These are phyloP conservation scores for Galaxias olidus DNA, from an alignment of 2,797 vertebrate species.

Conservation along the genomic window DNA sequence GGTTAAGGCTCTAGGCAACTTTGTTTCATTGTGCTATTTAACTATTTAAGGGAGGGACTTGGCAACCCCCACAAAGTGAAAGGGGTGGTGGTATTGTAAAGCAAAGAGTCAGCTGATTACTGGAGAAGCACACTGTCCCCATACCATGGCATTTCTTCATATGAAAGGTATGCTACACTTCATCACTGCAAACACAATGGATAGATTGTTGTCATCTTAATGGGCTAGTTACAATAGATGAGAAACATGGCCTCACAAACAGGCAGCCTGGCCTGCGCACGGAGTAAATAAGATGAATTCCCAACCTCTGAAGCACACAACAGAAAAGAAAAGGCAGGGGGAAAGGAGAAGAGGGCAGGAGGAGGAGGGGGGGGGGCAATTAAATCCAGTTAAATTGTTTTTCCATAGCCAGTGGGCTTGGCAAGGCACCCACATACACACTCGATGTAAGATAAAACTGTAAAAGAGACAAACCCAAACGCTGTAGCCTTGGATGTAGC, in stretches of 20 bases:
- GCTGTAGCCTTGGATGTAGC: conserved; percentile 47
- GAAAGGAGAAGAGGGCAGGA: conserved; percentile 28
- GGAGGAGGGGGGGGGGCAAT: conserved; percentile 59
- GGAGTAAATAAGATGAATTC: conserved; percentile 60
- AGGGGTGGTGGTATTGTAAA: no score
- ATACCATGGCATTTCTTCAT: not conserved
- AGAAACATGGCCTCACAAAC: conserved; percentile 20
- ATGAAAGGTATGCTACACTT: not conserved
- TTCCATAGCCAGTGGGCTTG: conserved; percentile 79
- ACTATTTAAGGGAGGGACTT: conserved; percentile 49
- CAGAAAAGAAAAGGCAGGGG: conserved; percentile 54
- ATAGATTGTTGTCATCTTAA: no score
- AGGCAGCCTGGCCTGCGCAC: conserved; percentile 30
- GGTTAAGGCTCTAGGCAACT: conserved; percentile 65
- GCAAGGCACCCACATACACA: conserved; percentile 58
- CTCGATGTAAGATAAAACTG: conserved; percentile 70
- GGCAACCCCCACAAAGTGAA: no score
- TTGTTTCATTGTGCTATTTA: conserved; percentile 60
- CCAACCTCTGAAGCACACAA: conserved; percentile 61
- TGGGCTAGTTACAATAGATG: no score
- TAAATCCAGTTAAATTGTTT: conserved; percentile 80
- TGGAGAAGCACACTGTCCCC: no score
- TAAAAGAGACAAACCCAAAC: conserved; percentile 55
- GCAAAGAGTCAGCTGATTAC: no score
- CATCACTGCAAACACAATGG: not conserved